These are phyloP conservation scores for Halyomorpha halys DNA, from an alignment of 1,140 invertebrate genomes.

Conservation along the genomic window DNA sequence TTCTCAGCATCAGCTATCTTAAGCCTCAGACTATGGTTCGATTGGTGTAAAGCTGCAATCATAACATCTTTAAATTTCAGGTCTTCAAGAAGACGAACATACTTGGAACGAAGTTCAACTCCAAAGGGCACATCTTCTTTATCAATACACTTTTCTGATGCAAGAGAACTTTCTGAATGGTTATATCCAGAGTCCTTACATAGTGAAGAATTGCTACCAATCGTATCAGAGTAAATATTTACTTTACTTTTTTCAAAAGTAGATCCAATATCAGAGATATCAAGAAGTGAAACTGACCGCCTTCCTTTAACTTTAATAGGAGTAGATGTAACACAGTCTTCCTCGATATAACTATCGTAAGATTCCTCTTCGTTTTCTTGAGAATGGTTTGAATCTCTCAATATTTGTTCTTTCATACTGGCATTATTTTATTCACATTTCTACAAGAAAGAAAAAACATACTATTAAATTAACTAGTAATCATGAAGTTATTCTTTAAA, in stretches of 20 bases:
- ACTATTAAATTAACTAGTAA: too few relatives aligned
- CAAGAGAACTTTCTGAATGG: slow-evolving; percentile 6
- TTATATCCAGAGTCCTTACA: slow-evolving; percentile 13
- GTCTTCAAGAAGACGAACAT: background rate
- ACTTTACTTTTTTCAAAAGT: background rate
- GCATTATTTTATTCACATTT: too few relatives aligned
- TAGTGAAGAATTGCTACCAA: slow-evolving; percentile 2
- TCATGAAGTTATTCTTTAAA: too few relatives aligned
- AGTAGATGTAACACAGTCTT: slow-evolving; percentile 3
- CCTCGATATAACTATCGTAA: background rate
- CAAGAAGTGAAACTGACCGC: slow-evolving; percentile 8
- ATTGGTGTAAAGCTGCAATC: slow-evolving; percentile 4
- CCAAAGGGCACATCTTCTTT: background rate
- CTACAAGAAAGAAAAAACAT: too few relatives aligned
- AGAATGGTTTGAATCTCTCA: too few relatives aligned
- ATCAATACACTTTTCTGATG: slow-evolving; percentile 10
- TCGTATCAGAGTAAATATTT: background rate
- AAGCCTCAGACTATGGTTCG: slow-evolving; percentile 4
- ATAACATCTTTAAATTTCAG: slow-evolving; percentile 12
- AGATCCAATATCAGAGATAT: background rate
- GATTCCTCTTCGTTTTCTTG: slow-evolving; percentile 1
- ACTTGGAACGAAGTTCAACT: background rate
- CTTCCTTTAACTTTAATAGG: slow-evolving; percentile 9
- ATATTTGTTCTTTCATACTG: too few relatives aligned
- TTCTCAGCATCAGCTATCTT: slow-evolving; percentile 9